Percentiles rank a stretch among this genome's conserved stretches.
phyloP scores from a whole-genome alignment of 2,888 invertebrate species.

The Cryptocheilus praepositus region DNA sequence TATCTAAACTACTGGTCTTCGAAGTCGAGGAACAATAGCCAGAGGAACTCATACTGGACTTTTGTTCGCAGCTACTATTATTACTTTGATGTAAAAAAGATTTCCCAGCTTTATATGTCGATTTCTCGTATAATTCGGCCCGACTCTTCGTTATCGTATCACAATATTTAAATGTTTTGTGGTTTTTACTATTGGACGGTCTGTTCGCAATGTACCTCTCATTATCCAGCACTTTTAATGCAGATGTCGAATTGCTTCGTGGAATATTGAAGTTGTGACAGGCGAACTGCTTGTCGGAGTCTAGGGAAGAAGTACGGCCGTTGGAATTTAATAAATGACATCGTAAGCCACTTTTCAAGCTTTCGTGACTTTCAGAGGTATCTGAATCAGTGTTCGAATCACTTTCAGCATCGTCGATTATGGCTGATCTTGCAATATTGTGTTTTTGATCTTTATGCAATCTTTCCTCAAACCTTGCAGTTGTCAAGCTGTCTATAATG shows the following conservation, averaged over 20 bases:
- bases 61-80: constrained; percentile 37
- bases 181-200: constrained; percentile 1
- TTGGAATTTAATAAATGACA: constrained; percentile 57
- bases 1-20: constrained; percentile 67
- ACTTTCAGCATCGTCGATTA: constrained; percentile 35
- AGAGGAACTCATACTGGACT: constrained; percentile 40
- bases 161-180: constrained; percentile 10
- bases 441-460: constrained; percentile 22
- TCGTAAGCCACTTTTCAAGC: constrained; percentile 61
- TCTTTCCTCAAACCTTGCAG: constrained; percentile 55
- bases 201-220: neutral
- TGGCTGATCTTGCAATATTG: constrained; percentile 8
- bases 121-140: constrained; percentile 15
- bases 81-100: constrained; percentile 21
- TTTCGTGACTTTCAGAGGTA: constrained; percentile 65
- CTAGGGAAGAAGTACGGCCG: constrained; percentile 23
- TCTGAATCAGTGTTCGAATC: constrained; percentile 65
- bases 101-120: neutral
- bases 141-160: constrained; percentile 13
- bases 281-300: constrained; percentile 25
- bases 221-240: constrained; percentile 13
- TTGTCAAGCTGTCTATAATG: constrained; percentile 79
- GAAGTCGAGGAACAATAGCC: constrained; percentile 55
- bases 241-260: constrained; percentile 14
- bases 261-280: constrained; percentile 18